Base-by-base conservation (phyloP, 2,888 invertebrate genomes). In the Calameuta pallipes region DNA sequence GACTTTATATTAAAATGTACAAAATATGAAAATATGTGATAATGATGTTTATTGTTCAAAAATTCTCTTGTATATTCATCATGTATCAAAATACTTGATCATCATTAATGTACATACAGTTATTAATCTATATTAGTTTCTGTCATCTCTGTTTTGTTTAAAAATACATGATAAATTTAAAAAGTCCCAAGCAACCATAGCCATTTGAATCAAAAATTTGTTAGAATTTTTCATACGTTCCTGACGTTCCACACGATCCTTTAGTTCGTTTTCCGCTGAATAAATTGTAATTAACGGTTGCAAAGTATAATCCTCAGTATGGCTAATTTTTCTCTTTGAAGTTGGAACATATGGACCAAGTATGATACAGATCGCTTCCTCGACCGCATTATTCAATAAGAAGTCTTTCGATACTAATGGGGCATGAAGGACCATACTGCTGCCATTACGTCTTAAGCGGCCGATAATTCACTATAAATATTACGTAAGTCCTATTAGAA, bases 1-100 rank as follows among this genome's bases (percentile, higher is more conserved):
- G 77, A 89, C 87, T 87, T 91, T 94, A 80, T 82, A 82, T 80
- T 77, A 78, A 71, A 33, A 33, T 71, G 13, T 71, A 23, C 9
- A 23, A 56, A 56, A 56, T 33, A 34, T 71, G 15, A 6, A 71
- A 71, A 71, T 30, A 33, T 33, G 11, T 71, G 31, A 33, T 70
- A 70, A 30, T 31, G 70, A 71, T 31, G 9, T 71, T 33, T 71
- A 71, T 71, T 71, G 4, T 71, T 71, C 33, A 34, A 71, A 23
- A 71, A 34, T 31, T 71, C 1, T 31, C 12, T 4, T 11, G 31
- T 71, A 34, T 71, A 71, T 71, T 2, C 23, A 9, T 23, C 2
- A 15, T 56, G 56, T 56, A 56, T 56, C 9, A 56, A 56, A 56
- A 56, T 23, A 9, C 1, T 15, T 23, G 56, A 56, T 2, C 41